Base-by-base conservation (phyloP, 2,113 vertebrate genomes). In the Eretmochelys imbricata region DNA sequence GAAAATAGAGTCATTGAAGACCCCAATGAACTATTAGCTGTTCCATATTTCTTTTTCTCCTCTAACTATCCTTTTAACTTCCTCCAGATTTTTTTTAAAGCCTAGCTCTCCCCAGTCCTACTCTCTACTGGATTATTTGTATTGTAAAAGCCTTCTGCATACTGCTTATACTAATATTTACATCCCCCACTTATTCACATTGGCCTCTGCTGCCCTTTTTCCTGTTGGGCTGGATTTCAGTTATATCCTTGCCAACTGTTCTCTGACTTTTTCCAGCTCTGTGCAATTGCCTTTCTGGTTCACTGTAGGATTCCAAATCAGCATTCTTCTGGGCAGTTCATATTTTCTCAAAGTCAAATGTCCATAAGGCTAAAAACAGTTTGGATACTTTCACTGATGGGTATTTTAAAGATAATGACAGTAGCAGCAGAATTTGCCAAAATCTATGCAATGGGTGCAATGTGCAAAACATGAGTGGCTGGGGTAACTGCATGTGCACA, bases 141-240 rank as follows among this genome's bases (percentile, higher is more conserved):
- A 65, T 91, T 94, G 93, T 72, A 80, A 95, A 87, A 97, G 76
- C 88, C 50, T 87, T 90, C 14, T 84, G 31, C 85, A 50, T 89
- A 92, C 85, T 95, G 25, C 95, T 95, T 80, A 86, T 90, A 87
- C 91, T 95, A 89, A 96, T 96, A 94, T 95, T 95, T 96, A 94
- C 91, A 88, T 96, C 90, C 92, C 38, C 95, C 85, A 35, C 69
- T 96, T 92, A 91, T 83, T 96, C 87, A 86, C 89, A 69, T 35
- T 85, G 85, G 91, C 83, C 65, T 87, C 81, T 83, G 48, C 55
- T 72, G 22, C 89, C 76, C 50, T 88, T 93, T 94, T 95, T 86
- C 92, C 88, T 88, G 25, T 49, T 92, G 93, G 84, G 55, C 82
- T 95, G 88, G 86, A 80, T 95, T 97, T 94, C 90, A 95, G 69